Base-by-base conservation (phyloP, 2,113 vertebrate species). In the Bubo bubo region DNA sequence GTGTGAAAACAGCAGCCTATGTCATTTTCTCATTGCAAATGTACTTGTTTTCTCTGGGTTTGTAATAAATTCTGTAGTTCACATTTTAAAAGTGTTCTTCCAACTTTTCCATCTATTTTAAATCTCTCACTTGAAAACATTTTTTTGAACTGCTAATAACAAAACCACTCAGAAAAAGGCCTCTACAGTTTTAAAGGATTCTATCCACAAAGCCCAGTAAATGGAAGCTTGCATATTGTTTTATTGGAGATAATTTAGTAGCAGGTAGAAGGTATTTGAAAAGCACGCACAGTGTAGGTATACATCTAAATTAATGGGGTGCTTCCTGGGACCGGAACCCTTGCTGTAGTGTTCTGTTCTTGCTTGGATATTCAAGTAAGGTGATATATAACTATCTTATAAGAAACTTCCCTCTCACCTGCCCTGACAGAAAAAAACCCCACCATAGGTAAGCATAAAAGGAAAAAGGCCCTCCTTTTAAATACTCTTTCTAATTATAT, bases 11-110 rank as follows among this genome's bases (percentile, higher is more conserved):
- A 76, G 18, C 55, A 82, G 35, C n/a, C 62, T 75, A 11, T 86
- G 37, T 88, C 27, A 91, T 90, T 96, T 94, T 68, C 84, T 88
- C 71, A 84, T 64, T 88, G 79, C 77, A 94, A 96, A 91, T 63
- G 55, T 75, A 75, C 41, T 95, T 75, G 22, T 88, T 96, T 97
- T 88, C 81, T 88, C 81, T 75, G 47, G 8, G 22, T 50, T 76
- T 90, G 75, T 56, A 94, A 90, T 96, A 87, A 82, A 87, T 52
- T 90, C 50, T 89, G 43, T 56, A 91, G 58, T 77, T 91, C 19
- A 39, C 58, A 56, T 86, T 70, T 55, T 5, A 55, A 70, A 91
- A 83, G 18, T 30, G 22, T 58, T 93, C 91, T 94, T 80, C 50
- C 55, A 83, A 43, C 47, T 91, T 88, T 86, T 77, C 14, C 28